A percentile compares a stretch with the other conserved stretches of the same genome.
These are phyloP conservation scores for Xenopus borealis DNA, from an alignment of 2,113 vertebrate genomes.

Conservation along the genomic window DNA sequence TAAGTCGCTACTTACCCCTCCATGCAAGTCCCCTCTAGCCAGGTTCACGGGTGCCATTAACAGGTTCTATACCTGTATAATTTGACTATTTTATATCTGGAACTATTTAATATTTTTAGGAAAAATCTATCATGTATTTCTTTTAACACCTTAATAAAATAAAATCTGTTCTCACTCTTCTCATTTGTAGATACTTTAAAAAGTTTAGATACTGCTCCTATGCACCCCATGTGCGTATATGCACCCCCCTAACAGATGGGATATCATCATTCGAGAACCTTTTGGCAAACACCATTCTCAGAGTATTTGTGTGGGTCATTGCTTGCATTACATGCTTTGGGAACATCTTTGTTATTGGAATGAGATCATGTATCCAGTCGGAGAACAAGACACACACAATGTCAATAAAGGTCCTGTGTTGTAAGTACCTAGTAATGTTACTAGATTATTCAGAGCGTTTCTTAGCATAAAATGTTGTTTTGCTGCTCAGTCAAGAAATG, in stretches of 20 bases:
- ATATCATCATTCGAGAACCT: slow-evolving; percentile 83
- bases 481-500: too few relatives aligned
- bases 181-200: slow-evolving; percentile 74
- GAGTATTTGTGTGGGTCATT: slow-evolving; percentile 81
- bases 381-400: slow-evolving; percentile 76
- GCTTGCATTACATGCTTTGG: slow-evolving; percentile 79
- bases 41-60: too few relatives aligned
- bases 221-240: slow-evolving; percentile 71
- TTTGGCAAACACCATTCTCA: slow-evolving; percentile 74
- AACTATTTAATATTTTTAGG: too few relatives aligned
- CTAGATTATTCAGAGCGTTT: background rate
- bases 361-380: slow-evolving; percentile 75
- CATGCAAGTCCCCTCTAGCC: too few relatives aligned
- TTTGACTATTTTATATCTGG: too few relatives aligned
- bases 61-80: too few relatives aligned
- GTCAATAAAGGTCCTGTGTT: slow-evolving; percentile 83
- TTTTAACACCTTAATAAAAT: background rate
- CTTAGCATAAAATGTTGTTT: too few relatives aligned
- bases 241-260: slow-evolving; percentile 77
- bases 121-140: background rate
- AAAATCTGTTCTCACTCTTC: background rate
- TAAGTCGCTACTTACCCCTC: too few relatives aligned
- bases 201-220: slow-evolving; percentile 80
- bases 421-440: slow-evolving; percentile 51
- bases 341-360: slow-evolving; percentile 80